Percentiles rank a stretch among this genome's conserved stretches.
phyloP scores from a whole-genome alignment of 2,888 invertebrate species.

The Leptodirus hochenwartii region DNA sequence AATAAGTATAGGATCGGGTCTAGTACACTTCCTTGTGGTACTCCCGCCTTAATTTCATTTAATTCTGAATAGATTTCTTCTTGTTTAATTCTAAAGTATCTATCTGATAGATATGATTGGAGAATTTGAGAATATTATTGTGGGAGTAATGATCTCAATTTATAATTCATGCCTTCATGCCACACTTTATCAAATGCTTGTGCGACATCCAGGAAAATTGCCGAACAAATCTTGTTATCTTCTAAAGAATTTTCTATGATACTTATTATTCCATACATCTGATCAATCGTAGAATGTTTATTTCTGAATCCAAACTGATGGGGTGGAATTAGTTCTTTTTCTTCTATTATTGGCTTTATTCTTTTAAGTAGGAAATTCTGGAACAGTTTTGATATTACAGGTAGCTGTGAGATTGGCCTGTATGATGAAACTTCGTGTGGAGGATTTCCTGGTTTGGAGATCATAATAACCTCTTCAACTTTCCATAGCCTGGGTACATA shows the following conservation, averaged over 20 bases:
- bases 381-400: constrained; percentile 14
- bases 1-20: constrained; percentile 9
- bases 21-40: constrained; percentile 10
- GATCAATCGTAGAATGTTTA: constrained; percentile 13
- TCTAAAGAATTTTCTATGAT: constrained; percentile 10
- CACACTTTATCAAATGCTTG: constrained; percentile 14
- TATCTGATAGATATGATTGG: constrained; percentile 9
- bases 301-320: constrained; percentile 13
- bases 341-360: constrained; percentile 10
- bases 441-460: constrained; percentile 14
- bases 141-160: constrained; percentile 9
- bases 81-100: constrained; percentile 8
- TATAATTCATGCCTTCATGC: constrained; percentile 11
- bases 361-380: constrained; percentile 14
- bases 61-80: constrained; percentile 8
- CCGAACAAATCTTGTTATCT: constrained; percentile 9
- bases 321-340: constrained; percentile 10
- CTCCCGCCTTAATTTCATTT: constrained; percentile 6
- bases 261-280: constrained; percentile 11
- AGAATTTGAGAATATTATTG: constrained; percentile 9
- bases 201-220: constrained; percentile 10
- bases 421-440: constrained; percentile 12
- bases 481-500: constrained; percentile 12
- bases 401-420: constrained; percentile 15
- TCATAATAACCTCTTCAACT: constrained; percentile 15